Evolutionary conservation across 1,140 invertebrate species (phyloP).

Genomic region (Bacillus rossius): DNA sequence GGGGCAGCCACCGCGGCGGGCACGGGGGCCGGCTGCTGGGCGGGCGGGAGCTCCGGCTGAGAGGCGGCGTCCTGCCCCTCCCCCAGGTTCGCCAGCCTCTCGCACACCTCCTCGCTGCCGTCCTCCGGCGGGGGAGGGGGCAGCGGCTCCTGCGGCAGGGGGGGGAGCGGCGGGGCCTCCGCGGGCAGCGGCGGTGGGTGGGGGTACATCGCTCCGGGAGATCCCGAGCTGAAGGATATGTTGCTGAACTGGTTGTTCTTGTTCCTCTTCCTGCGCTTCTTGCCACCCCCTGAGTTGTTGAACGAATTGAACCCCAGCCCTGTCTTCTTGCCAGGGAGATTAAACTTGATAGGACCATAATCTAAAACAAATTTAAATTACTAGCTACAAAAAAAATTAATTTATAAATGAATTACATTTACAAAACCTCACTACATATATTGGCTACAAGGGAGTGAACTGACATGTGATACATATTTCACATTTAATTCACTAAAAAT

Average conservation of each 20-base stretch:
- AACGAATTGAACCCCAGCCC: conserved; percentile 34
- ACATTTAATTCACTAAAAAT: neutral
- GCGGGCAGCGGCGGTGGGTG: conserved; percentile 35
- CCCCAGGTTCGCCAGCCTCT: neutral
- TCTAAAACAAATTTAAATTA: conserved; percentile 29
- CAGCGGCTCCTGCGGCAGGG: conserved; percentile 15
- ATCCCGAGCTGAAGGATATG: conserved; percentile 43
- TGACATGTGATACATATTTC: too few relatives aligned
- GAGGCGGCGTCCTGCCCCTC: conserved; percentile 6
- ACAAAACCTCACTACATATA: too few relatives aligned
- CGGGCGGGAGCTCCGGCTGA: conserved; percentile 15
- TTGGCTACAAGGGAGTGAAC: too few relatives aligned
- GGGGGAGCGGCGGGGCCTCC: conserved; percentile 26
- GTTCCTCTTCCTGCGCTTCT: conserved; percentile 69
- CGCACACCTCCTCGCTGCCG: neutral
- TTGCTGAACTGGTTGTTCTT: conserved; percentile 54
- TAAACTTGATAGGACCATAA: conserved; percentile 49
- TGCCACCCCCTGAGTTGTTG: conserved; percentile 51
- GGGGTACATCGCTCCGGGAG: conserved; percentile 42
- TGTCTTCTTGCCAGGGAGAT: conserved; percentile 51
- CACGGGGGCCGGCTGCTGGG: conserved; percentile 5
- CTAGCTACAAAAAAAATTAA: conserved; percentile 28
- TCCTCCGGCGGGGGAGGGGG: conserved; percentile 10
- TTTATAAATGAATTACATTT: too few relatives aligned
- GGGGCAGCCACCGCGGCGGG: neutral